Conservation (phyloP, 2,113 vertebrate species). For the Columba janthina region DNA sequence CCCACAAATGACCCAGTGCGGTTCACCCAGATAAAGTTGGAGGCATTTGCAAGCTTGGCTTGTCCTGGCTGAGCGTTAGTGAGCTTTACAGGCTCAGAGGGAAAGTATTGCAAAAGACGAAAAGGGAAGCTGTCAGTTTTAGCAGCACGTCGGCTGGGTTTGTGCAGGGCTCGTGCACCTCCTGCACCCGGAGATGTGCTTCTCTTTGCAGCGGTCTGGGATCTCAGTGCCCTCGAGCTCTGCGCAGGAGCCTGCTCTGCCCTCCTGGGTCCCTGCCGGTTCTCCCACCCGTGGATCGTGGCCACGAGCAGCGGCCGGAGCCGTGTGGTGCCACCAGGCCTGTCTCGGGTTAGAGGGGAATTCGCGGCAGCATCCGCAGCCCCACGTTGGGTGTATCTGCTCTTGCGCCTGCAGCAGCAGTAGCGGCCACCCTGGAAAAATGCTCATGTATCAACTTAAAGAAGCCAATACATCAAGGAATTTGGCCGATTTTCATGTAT, state of each 20-base stretch:
- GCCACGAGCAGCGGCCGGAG: background rate
- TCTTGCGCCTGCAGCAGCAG: background rate
- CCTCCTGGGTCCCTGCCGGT: background rate
- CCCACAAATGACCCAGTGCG: rapidly evolving
- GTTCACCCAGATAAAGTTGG: background rate
- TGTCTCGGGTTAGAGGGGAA: background rate
- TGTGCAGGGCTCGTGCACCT: background rate
- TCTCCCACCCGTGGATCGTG: background rate
- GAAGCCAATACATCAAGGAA: background rate
- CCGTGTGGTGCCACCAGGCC: no score
- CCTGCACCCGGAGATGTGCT: background rate
- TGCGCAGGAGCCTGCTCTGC: background rate
- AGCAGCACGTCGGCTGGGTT: background rate
- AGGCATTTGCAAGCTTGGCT: background rate
- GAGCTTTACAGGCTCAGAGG: background rate
- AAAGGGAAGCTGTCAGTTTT: background rate
- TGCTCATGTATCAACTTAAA: background rate
- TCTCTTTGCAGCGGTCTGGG: rapidly evolving
- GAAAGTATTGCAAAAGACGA: background rate
- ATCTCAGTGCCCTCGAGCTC: background rate
- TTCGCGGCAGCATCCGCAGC: background rate
- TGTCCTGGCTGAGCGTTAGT: background rate
- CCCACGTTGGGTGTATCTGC: background rate
- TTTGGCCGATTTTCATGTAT: background rate
- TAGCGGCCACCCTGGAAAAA: background rate